Evolutionary conservation across 2,797 vertebrate species (phyloP).

Genomic region (Darevskia mixta): DNA sequence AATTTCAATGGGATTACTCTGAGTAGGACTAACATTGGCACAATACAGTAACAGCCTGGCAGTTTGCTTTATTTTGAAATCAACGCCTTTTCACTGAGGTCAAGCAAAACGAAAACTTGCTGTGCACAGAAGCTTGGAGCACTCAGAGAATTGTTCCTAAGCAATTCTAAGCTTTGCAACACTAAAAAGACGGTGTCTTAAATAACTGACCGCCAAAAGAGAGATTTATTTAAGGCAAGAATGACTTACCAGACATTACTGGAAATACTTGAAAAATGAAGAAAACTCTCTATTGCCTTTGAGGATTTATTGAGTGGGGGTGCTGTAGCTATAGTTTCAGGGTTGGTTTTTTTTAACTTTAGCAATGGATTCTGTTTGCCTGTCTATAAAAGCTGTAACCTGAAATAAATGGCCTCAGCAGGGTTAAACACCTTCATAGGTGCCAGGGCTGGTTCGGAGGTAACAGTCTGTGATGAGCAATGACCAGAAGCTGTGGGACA

Average conservation of each 20-base stretch:
- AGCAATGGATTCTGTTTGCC: neutral
- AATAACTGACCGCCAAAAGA: constrained; percentile 35
- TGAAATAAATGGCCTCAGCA: neutral
- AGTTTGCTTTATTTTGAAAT: neutral
- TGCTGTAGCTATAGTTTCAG: neutral
- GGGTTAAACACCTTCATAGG: neutral
- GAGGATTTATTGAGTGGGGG: neutral
- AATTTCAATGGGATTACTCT: too few relatives aligned
- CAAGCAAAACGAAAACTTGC: neutral
- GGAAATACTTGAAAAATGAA: constrained; percentile 34
- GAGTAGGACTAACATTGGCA: too few relatives aligned
- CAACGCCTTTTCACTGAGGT: neutral
- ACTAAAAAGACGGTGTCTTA: constrained; percentile 1
- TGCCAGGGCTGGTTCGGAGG: too few relatives aligned
- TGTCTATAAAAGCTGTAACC: neutral
- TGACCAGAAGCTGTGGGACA: too few relatives aligned
- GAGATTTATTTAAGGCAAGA: constrained; percentile 16
- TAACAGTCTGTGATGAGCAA: too few relatives aligned
- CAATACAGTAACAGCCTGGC: too few relatives aligned
- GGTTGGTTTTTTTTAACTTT: neutral
- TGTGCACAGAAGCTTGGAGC: neutral
- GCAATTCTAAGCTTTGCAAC: neutral
- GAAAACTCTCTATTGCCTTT: neutral
- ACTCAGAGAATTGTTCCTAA: constrained; percentile 5
- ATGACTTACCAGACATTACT: neutral